Evolutionary conservation across 2,797 vertebrate genomes (phyloP).

Genomic region (Phoxinus dragarum): DNA sequence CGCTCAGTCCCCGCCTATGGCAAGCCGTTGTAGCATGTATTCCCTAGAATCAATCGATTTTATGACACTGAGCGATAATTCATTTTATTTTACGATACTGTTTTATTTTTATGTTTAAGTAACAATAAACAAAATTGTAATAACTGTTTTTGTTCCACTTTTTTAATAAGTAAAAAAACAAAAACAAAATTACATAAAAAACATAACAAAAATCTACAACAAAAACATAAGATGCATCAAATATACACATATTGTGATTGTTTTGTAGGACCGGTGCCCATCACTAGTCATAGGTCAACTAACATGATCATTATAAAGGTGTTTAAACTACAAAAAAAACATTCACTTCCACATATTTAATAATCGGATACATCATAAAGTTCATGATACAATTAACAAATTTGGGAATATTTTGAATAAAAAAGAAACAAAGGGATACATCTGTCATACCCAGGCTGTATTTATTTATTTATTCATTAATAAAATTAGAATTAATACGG

Average conservation of each 20-base stretch:
- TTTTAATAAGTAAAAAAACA: not conserved
- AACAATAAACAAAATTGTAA: not conserved
- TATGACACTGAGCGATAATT: not conserved
- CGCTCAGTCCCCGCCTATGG: conserved; percentile 68
- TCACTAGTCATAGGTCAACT: too few relatives aligned
- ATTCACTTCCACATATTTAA: too few relatives aligned
- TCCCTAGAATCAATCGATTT: not conserved
- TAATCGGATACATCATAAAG: too few relatives aligned
- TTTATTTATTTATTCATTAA: too few relatives aligned
- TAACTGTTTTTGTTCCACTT: not conserved
- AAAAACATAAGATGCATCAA: not conserved
- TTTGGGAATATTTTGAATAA: too few relatives aligned
- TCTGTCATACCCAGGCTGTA: too few relatives aligned
- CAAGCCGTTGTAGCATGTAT: not conserved
- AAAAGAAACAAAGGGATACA: too few relatives aligned
- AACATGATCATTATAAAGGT: too few relatives aligned
- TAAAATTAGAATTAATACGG: too few relatives aligned
- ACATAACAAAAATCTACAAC: not conserved
- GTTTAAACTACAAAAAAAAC: too few relatives aligned
- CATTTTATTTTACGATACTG: not conserved
- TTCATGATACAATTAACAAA: too few relatives aligned
- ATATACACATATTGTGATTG: not conserved
- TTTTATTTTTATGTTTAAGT: not conserved
- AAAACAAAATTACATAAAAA: not conserved
- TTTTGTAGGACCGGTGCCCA: not conserved